These are phyloP conservation scores for Mesembrinibis cayennensis DNA, from an alignment of 2,113 vertebrate species.

Conservation along the genomic window DNA sequence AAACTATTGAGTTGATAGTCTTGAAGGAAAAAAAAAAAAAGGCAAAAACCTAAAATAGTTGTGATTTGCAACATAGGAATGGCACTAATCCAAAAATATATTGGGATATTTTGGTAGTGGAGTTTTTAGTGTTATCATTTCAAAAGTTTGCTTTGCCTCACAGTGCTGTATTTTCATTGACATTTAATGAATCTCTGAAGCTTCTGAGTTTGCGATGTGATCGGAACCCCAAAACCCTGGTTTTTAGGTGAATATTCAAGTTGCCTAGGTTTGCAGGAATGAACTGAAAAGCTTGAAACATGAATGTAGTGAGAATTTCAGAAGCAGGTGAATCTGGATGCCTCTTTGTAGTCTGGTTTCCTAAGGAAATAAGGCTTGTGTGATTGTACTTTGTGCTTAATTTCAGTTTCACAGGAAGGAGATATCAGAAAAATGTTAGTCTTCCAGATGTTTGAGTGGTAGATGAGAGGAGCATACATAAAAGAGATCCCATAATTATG, in stretches of 20 bases:
- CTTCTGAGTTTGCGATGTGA: neutral
- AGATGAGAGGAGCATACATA: neutral
- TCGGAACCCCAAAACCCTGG: neutral
- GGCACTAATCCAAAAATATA: neutral
- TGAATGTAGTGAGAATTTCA: neutral
- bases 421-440: neutral
- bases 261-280: neutral
- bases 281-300: neutral
- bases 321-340: neutral
- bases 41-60: neutral
- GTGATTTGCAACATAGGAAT: neutral
- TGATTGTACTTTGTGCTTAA: neutral
- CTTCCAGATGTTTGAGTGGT: neutral
- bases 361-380: neutral
- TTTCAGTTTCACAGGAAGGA: neutral
- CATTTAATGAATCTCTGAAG: neutral
- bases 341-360: neutral
- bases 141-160: neutral
- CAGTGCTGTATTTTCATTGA: neutral
- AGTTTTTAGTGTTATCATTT: neutral
- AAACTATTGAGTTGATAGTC: slow-evolving; percentile 1
- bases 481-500: neutral
- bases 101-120: neutral
- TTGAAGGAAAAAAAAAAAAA: neutral
- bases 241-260: neutral